These are phyloP conservation scores for Onychostoma macrolepis DNA, from an alignment of 2,113 vertebrate species.

Conservation along the genomic window DNA sequence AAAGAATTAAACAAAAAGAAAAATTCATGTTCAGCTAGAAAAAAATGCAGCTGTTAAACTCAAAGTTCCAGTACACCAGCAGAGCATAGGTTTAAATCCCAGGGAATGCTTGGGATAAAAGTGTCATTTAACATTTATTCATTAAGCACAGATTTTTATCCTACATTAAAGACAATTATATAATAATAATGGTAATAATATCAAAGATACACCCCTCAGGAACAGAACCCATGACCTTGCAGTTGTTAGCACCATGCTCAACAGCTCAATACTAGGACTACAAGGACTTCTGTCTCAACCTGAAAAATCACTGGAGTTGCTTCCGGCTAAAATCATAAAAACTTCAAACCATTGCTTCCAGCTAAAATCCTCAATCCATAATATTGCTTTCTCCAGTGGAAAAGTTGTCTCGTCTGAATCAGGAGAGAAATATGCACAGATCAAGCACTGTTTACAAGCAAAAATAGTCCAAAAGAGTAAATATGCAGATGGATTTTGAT, in stretches of 20 bases:
- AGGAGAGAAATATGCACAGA: no score
- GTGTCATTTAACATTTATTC: no score
- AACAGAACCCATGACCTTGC: background rate
- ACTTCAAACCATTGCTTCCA: no score
- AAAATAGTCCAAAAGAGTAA: no score
- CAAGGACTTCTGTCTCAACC: background rate
- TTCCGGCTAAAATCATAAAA: no score
- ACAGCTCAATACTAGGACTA: background rate
- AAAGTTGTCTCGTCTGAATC: no score
- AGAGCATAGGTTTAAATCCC: background rate
- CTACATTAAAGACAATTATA: no score
- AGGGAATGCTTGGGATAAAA: background rate
- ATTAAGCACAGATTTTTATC: no score
- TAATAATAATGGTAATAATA: background rate
- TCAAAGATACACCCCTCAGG: background rate
- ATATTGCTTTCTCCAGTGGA: no score
- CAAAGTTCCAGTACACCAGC: background rate
- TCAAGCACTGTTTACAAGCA: no score
- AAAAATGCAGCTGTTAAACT: background rate
- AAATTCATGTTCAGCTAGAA: background rate
- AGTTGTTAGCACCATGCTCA: background rate
- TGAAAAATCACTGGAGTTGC: no score
- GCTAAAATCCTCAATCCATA: no score
- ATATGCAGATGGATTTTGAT: background rate
- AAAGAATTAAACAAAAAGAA: background rate